phyloP scores from a whole-genome alignment of 92 coral and sea anemone genomes.

The Phenganax stokvisi region DNA sequence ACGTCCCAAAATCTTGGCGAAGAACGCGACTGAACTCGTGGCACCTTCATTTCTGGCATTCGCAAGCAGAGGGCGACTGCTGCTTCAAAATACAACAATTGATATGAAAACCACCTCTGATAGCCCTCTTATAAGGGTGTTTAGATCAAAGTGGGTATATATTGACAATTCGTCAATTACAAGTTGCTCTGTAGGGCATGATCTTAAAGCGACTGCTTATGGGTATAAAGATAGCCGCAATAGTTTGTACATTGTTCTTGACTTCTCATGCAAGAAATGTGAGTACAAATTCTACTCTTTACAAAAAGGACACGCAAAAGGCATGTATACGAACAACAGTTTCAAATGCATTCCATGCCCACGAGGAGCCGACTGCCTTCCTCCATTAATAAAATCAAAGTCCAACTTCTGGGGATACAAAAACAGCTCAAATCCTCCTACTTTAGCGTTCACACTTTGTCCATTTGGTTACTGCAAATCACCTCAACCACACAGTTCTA shows the following conservation, averaged over 20 bases:
- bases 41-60: slow-evolving; percentile 33
- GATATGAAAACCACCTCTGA: not conserved
- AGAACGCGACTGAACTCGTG: not conserved
- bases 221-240: slow-evolving; percentile 20
- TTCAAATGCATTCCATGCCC: slow-evolving; percentile 70
- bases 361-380: slow-evolving; percentile 60
- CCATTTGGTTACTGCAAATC: slow-evolving; percentile 69
- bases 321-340: slow-evolving; percentile 29
- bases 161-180: slow-evolving; percentile 40
- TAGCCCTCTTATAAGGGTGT: slow-evolving; percentile 30
- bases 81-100: slow-evolving; percentile 35
- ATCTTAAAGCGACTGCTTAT: slow-evolving; percentile 1
- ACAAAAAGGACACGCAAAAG: slow-evolving; percentile 47
- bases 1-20: not conserved
- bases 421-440: slow-evolving; percentile 30
- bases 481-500: slow-evolving; percentile 26
- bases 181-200: slow-evolving; percentile 37
- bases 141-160: slow-evolving; percentile 15
- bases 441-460: slow-evolving; percentile 56
- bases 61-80: slow-evolving; percentile 33
- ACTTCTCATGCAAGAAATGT: slow-evolving; percentile 46
- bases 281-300: slow-evolving; percentile 52
- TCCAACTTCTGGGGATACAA: slow-evolving; percentile 71
- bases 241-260: slow-evolving; percentile 44
- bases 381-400: slow-evolving; percentile 44